phyloP scores from a whole-genome alignment of 2,113 vertebrate genomes.

The Campylomormyrus tamandua region DNA sequence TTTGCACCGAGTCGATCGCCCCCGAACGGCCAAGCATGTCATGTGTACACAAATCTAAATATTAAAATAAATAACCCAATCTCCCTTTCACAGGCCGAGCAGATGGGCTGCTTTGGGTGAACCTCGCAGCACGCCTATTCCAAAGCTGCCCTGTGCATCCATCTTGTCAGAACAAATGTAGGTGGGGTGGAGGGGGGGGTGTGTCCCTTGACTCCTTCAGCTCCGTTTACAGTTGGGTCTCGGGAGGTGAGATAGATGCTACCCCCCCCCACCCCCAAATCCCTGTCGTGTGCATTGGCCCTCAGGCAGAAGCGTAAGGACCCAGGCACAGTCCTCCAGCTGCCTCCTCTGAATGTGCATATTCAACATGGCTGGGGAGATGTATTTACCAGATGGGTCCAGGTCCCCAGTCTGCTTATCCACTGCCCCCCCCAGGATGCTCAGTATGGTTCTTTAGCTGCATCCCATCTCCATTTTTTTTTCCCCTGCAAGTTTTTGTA shows the following conservation, averaged over 20 bases:
- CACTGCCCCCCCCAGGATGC: neutral
- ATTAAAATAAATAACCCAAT: slow-evolving; percentile 34
- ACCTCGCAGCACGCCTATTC: neutral
- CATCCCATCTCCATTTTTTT: neutral
- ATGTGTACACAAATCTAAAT: slow-evolving; percentile 32
- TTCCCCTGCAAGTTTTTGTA: neutral
- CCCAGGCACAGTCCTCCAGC: slow-evolving; percentile 8
- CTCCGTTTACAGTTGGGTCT: slow-evolving; percentile 14
- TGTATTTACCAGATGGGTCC: slow-evolving; percentile 29
- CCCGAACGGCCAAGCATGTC: slow-evolving; percentile 28
- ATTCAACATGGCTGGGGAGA: slow-evolving; percentile 13
- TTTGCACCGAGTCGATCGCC: slow-evolving; percentile 12
- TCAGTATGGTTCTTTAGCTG: neutral
- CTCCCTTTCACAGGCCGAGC: slow-evolving; percentile 15
- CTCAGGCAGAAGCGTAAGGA: slow-evolving; percentile 26
- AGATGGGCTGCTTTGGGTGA: slow-evolving; percentile 35
- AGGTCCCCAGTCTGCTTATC: slow-evolving; percentile 12
- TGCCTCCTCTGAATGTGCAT: neutral
- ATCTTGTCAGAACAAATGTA: slow-evolving; percentile 27
- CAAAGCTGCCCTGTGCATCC: slow-evolving; percentile 21
- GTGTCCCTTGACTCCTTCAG: neutral
- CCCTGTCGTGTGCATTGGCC: slow-evolving; percentile 29
- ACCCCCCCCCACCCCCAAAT: slow-evolving; percentile 26
- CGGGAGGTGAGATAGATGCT: slow-evolving; percentile 27
- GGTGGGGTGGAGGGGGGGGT: neutral